These are phyloP conservation scores for Corythornis cristatus DNA, from an alignment of 2,113 vertebrate species.

Conservation along the genomic window DNA sequence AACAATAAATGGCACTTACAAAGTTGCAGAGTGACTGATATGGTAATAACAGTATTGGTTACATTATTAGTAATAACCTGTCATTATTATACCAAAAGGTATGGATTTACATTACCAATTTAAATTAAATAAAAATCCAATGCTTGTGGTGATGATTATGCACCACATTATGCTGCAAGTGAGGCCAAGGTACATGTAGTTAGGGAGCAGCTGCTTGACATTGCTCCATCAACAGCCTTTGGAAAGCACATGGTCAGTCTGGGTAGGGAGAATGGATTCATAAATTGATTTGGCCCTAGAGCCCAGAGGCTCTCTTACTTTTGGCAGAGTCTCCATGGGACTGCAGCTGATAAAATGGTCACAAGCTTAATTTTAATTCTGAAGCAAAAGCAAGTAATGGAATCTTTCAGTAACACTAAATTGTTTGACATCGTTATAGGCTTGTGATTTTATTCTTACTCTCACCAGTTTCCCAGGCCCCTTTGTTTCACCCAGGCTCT, in stretches of 20 bases:
- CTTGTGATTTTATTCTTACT: background rate
- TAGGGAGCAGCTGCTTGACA: background rate
- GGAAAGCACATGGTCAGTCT: background rate
- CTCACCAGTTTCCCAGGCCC: background rate
- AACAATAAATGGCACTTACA: background rate
- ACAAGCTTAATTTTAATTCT: background rate
- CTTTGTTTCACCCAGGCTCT: background rate
- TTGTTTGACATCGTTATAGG: background rate
- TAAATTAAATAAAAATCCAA: background rate
- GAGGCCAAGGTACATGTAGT: background rate
- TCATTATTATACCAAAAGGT: background rate
- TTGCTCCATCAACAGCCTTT: background rate
- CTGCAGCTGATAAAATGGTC: background rate
- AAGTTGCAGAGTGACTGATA: background rate
- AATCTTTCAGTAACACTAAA: background rate
- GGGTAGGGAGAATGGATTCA: background rate
- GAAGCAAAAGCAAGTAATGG: background rate
- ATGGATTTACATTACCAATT: background rate
- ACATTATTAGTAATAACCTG: background rate
- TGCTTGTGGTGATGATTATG: background rate
- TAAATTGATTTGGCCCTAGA: conserved; percentile 2
- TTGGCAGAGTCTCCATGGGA: background rate
- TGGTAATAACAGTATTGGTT: background rate
- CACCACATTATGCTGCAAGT: background rate
- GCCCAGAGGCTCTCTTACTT: background rate